Base-by-base conservation (phyloP, 2,113 vertebrate genomes). In the Lampris incognitus region DNA sequence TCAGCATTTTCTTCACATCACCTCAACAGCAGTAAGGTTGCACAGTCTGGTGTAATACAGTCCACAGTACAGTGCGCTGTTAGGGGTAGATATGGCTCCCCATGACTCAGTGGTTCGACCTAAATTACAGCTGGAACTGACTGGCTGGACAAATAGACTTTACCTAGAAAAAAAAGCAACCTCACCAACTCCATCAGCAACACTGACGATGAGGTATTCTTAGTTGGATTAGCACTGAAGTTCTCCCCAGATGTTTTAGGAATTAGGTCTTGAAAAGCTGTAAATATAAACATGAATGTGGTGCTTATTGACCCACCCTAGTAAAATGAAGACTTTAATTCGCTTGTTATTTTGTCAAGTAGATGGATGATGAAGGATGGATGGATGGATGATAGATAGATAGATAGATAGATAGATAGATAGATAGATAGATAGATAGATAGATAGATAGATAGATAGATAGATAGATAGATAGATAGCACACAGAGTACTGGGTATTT, bases 91-190 rank as follows among this genome's bases (percentile, higher is more conserved):
- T 73, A 79, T 74, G 44, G 49, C 74, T 24, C 56, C 54, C 13
- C 57, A 46, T 69, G 74, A 83, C 84, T 70, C 57, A 68, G 57
- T 79, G 77, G 56, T 78, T 66, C 92, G 87, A 84, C 88, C 91
- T 84, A 87, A 66, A 87, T 91, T 85, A 58, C 62, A 59, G 66
- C 70, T 70, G 79, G 79, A 82, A 74, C 70, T 80, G 74, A 66
- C 52, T 9, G 57, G 69, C 79, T 13, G 59, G 55, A 13, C 76
- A 62, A 78, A 72, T 72, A 78, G 72, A 69, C 55, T 80, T 36
- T 56, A 60, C 58, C 40, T 46, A 57, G 36, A 77, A 62, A 51
- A 72, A 77, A 84, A 72, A 24, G 24, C 1, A 61, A 44, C 78
- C 9, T 51, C 37, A 61, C 70, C 61, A 36, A 62, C 52, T 70